Evolutionary conservation across 2,113 vertebrate genomes (phyloP).

Genomic region (Cyanistes caeruleus): DNA sequence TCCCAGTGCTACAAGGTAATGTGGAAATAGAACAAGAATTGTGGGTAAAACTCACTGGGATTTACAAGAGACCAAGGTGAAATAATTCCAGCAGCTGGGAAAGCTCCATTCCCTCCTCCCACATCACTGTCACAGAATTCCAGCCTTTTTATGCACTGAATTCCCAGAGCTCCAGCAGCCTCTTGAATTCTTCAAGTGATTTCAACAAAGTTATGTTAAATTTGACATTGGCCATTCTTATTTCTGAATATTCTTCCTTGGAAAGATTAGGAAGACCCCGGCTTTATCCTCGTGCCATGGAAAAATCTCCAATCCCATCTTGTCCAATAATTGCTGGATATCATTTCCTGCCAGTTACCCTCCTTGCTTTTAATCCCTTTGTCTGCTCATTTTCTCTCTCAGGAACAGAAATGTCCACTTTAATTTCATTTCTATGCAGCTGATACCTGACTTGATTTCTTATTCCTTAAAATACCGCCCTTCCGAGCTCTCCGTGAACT

Average conservation of each 20-base stretch:
- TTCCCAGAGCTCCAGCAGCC: neutral
- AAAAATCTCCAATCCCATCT: neutral
- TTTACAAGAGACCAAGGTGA: neutral
- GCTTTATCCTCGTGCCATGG: neutral
- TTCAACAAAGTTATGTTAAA: neutral
- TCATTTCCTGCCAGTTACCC: neutral
- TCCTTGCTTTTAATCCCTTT: slow-evolving; percentile 27
- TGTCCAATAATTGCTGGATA: neutral
- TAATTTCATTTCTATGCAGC: slow-evolving; percentile 20
- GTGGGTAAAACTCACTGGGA: neutral
- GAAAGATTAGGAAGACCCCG: neutral
- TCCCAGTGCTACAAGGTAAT: neutral
- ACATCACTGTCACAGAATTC: neutral
- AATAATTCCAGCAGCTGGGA: neutral
- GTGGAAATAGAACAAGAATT: neutral
- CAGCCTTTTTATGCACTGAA: neutral
- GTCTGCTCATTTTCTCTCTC: slow-evolving; percentile 22
- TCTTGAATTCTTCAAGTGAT: neutral
- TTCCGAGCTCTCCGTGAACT: neutral
- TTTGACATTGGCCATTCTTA: neutral
- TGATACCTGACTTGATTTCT: slow-evolving; percentile 22
- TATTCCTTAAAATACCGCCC: neutral
- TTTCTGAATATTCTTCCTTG: neutral
- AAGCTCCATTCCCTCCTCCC: neutral
- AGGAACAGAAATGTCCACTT: neutral